Base-by-base conservation (phyloP, 2,797 vertebrate genomes). In the Enoplosus armatus region DNA sequence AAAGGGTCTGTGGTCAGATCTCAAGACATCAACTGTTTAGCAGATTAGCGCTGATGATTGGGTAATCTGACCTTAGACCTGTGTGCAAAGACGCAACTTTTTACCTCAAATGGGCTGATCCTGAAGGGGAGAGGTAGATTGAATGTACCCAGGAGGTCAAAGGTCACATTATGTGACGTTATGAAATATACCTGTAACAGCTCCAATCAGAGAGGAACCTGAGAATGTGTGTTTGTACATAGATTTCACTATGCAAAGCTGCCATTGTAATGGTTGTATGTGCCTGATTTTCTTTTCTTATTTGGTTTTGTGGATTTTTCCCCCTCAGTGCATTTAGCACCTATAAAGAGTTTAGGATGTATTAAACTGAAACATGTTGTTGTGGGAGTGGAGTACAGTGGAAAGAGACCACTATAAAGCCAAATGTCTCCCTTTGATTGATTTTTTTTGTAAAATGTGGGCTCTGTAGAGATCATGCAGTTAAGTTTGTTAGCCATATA, bases 61-160 rank as follows among this genome's bases (percentile, higher is more conserved):
- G 58, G 70, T 67, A 74, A 82, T 80, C 72, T 79, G 69, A 89
- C 75, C 39, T 53, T 75, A 59, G 85, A 83, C 80, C 62, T 77
- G 11, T 70, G 83, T 76, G 76, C 79, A 65, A 79, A 85, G 66
- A 83, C 37, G 58, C 79, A 85, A 90, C 71, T 82, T 74, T n/a
- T 87, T 88, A 93, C 91, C 90, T 93, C 88, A 83, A 74, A 55
- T 37, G 47, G 65, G 80, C 83, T 65, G 73, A 88, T 84, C 76
- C 43, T 75, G 73, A 76, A 72, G 41, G 77, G 58, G 69, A 61
- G 74, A 62, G 76, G 64, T 75, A 61, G 80, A 70, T 67, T 29
- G 55, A 74, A 68, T 51, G 63, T 72, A 85, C 60, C 14, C 26
- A 35, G 76, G 75, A 85, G 82, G 71, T 85, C 66, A 82, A 85